Evolutionary conservation across 1,140 invertebrate genomes (phyloP), one percentile per base, ranked within the genome.

Genomic region (Argopecten irradians): DNA sequence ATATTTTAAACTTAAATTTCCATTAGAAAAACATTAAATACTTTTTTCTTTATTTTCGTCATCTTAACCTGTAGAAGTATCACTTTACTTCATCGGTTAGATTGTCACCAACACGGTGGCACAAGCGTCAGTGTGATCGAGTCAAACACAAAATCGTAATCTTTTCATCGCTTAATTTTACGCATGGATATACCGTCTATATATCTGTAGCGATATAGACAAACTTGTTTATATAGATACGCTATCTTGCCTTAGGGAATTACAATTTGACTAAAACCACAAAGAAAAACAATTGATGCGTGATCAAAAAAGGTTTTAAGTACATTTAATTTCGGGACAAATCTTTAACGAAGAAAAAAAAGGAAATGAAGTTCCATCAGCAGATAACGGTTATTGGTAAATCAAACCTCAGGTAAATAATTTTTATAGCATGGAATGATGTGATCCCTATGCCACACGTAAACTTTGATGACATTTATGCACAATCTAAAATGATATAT

Each of bases 1-100:
- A 71, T 71, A 71, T 71, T 71, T 71, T 71, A 71, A 71, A n/a
- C 55, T 71, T 71, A 71, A 71, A 71, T 71, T 71, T 71, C 55
- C 55, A 71, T 71, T 71, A 71, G 55, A 71, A 71, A 71, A 71
- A 71, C 55, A 71, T 71, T 71, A 71, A 71, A 28, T 71, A 71
- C 55, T 71, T 71, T 71, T 71, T 71, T 71, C 55, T 71, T 28
- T 71, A 71, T 71, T 71, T 71, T 71, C 55, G 55, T 71, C 55
- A 71, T 71, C 28, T 71, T 71, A 71, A 71, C 55, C 55, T 71
- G 55, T 71, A 71, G 22, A n/a, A 71, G 55, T 71, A 71, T 71
- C 55, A 71, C 55, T 71, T 71, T 71, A 71, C 55, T 71, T 71
- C 55, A 71, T 71, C 55, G 55, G 55, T n/a, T n/a, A 71, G 55